Evolutionary conservation across 2,888 invertebrate genomes (phyloP).

Genomic region (Aspidapion aeneum): DNA sequence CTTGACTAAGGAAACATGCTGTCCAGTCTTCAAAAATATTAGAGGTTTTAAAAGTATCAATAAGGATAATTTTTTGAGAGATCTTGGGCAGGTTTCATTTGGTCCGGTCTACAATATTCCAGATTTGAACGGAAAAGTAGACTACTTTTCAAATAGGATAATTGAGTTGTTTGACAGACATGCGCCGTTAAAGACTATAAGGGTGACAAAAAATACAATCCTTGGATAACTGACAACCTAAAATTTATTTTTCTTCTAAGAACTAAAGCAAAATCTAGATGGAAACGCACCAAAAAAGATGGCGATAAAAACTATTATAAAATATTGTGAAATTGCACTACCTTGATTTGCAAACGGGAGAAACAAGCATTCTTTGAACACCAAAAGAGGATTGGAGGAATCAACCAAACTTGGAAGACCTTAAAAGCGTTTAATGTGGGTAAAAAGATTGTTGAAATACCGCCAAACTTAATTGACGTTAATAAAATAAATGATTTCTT

Average conservation of each 20-base stretch:
- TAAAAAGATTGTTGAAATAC: no score
- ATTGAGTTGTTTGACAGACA: no score
- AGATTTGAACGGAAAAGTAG: no score
- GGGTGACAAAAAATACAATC: background rate
- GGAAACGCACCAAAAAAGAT: background rate
- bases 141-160: no score
- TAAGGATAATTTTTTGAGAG: background rate
- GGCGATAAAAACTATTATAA: background rate
- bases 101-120: slow-evolving; percentile 1
- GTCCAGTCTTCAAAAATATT: background rate
- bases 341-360: background rate
- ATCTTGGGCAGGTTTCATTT: background rate
- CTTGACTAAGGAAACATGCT: background rate
- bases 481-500: no score
- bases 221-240: background rate
- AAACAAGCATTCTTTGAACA: background rate
- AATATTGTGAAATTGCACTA: background rate
- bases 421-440: background rate
- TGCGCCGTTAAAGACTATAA: background rate
- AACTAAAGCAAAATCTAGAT: no score
- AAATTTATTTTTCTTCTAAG: background rate
- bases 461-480: no score
- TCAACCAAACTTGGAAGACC: background rate
- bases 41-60: slow-evolving; percentile 2
- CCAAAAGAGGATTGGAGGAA: background rate